Base-by-base conservation (phyloP, 2,888 invertebrate genomes). In the Pocota personata region DNA sequence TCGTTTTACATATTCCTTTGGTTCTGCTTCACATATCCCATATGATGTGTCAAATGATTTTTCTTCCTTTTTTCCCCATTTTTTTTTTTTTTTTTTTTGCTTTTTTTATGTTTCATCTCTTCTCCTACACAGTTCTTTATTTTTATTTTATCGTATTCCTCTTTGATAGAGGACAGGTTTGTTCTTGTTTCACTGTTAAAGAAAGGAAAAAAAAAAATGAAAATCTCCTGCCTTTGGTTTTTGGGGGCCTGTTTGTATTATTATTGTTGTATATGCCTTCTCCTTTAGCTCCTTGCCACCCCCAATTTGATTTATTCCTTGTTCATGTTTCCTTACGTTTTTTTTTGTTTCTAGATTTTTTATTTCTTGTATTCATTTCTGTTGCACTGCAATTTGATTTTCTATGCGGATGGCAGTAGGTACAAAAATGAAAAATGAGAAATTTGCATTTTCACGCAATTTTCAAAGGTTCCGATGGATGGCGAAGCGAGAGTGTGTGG, bases 11-110 rank as follows among this genome's bases (percentile, higher is more conserved):
- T 86, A 76, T 80, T 77, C 80, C 82, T 76, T 80, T 72, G 71
- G 72, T 82, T 86, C 72, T 86, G 82, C 76, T 72, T 86, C 86
- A 86, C 86, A 86, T 86, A 82, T 86, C 86, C 82, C 86, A 86
- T 86, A 72, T 77, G 82, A 86, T 86, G 82, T 86, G 82, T 86
- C 67, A 86, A 82, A 86, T 62, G 86, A 71, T 75, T 71, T 84
- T 75, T 80, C 43, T 76, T 76, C 71, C 52, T 75, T 71, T 78
- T 67, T 72, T 69, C 19, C 60, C 32, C 24, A 16, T 80, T 78
- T 72, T 64, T 71, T 62, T 69, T n/a, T 75, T 55, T 24, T 6
- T 32, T 37, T 60, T 60, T 24, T 24, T 6, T 32, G 27, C 50
- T 60, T 24, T 21, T 10, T 67, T 16, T 69, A 46, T 50, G 62